Percentiles rank a stretch among this genome's conserved stretches.
Conservation (phyloP, 2,113 vertebrate genomes). For the Centropus unirufus region DNA sequence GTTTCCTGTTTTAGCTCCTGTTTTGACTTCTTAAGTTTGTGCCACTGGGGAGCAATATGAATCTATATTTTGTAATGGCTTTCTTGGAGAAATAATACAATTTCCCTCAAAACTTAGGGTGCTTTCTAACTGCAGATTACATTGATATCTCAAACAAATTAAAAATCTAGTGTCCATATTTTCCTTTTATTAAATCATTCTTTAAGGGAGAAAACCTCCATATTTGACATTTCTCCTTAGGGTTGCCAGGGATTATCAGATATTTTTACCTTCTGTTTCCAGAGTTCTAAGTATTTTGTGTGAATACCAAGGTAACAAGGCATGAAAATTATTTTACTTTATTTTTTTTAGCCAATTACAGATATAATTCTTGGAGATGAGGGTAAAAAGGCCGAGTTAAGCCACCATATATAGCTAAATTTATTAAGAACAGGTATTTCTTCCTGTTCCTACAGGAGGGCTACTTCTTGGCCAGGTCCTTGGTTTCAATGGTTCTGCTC, state of each 20-base stretch:
- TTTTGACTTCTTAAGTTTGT: slow-evolving; percentile 19
- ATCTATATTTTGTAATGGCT: not conserved
- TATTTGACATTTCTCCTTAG: not conserved
- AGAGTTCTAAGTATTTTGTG: not conserved
- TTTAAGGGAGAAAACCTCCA: not conserved
- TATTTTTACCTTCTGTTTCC: not conserved
- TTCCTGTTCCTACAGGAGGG: not conserved
- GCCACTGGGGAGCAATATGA: slow-evolving; percentile 20
- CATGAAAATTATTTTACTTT: not conserved
- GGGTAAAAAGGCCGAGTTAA: not conserved
- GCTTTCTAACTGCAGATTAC: not conserved
- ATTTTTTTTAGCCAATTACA: not conserved
- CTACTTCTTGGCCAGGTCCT: not conserved
- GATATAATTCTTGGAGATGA: not conserved
- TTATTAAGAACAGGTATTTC: not conserved
- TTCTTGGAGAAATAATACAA: not conserved
- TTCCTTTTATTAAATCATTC: not conserved
- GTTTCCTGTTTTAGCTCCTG: not conserved
- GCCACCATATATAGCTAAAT: not conserved
- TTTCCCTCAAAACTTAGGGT: not conserved
- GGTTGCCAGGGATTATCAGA: not conserved
- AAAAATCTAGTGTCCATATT: not conserved
- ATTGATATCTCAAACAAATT: not conserved
- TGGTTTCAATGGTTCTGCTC: not conserved
- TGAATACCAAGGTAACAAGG: not conserved